Conservation (phyloP, 2,113 vertebrate genomes). For the Triplophysa siluroides region DNA sequence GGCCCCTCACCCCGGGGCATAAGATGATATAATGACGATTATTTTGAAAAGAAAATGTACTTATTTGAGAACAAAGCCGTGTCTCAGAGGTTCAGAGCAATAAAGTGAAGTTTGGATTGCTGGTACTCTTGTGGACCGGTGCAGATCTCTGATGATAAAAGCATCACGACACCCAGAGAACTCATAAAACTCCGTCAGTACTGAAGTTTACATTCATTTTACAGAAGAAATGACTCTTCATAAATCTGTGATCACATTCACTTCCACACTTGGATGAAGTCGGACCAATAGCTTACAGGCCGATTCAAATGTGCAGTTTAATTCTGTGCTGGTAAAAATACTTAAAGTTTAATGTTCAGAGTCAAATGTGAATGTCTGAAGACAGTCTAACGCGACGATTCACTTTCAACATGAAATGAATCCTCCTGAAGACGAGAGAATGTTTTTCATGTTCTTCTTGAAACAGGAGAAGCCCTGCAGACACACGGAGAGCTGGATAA, state of each 20-base stretch:
- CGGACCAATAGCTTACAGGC: background rate
- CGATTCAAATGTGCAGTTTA: background rate
- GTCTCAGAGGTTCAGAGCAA: background rate
- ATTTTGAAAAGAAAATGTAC: too few species aligned
- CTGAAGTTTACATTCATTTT: background rate
- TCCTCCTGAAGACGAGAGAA: background rate
- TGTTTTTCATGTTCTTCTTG: background rate
- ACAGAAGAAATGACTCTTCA: background rate
- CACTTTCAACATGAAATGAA: background rate
- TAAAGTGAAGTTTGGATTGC: background rate
- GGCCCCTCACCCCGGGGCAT: too few species aligned
- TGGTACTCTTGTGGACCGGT: background rate
- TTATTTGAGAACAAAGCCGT: background rate
- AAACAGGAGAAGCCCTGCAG: slow-evolving; percentile 10
- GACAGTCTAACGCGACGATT: too few species aligned
- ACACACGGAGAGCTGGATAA: background rate
- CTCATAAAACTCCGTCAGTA: slow-evolving; percentile 15
- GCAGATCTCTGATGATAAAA: slow-evolving; percentile 23
- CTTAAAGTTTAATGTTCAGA: too few species aligned
- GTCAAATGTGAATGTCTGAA: too few species aligned
- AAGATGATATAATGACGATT: too few species aligned
- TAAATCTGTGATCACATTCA: background rate
- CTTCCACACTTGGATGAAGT: background rate
- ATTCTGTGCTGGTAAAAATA: too few species aligned
- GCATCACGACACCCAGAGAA: background rate